Base-by-base conservation (phyloP, 2,888 invertebrate species). In the Rhodophaea formosa region DNA sequence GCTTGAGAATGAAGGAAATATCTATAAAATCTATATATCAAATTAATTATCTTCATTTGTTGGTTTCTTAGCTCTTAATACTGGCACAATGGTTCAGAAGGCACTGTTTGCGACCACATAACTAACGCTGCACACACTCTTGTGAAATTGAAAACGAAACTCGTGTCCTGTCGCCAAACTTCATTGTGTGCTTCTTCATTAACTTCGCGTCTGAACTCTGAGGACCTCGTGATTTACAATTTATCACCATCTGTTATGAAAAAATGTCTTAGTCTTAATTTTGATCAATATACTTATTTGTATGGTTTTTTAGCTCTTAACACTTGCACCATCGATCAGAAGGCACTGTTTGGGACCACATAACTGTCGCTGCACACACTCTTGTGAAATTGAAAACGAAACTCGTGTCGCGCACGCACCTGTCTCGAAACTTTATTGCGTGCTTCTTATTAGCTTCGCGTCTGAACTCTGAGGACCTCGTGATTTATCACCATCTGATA, bases 381-480 rank as follows among this genome's bases (percentile, higher is more conserved):
- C 59, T 47, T 54, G 54, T 49, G 68, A 67, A 70, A 70, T 70
- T 71, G 70, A 69, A 69, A 69, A 70, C 68, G 68, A 63, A 64
- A 65, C 62, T 64, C 64, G 63, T 72, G 70, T 67, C n/a, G n/a
- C n/a, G n/a, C n/a, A n/a, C n/a, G n/a, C n/a, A n/a, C n/a, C n/a
- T n/a, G n/a, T 23, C 23, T 2, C 5, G 3, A 23, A 23, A 23
- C 23, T 23, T 23, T 23, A 23, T 23, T 3, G 5, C 23, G 23
- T 23, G 68, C 70, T 69, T 79, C 80, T 84, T 84, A 84, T 84
- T 82, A 82, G 77, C 74, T 74, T 63, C 58, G 74, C 68, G 63
- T 59, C 64, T 62, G 63, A 65, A 66, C 62, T 64, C 59, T 62
- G 23, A 23, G 23, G 23, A 23, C 23, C 23, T 23, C 23, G 23